phyloP scores from a whole-genome alignment of 2,113 vertebrate genomes.

The Phaethon lepturus region DNA sequence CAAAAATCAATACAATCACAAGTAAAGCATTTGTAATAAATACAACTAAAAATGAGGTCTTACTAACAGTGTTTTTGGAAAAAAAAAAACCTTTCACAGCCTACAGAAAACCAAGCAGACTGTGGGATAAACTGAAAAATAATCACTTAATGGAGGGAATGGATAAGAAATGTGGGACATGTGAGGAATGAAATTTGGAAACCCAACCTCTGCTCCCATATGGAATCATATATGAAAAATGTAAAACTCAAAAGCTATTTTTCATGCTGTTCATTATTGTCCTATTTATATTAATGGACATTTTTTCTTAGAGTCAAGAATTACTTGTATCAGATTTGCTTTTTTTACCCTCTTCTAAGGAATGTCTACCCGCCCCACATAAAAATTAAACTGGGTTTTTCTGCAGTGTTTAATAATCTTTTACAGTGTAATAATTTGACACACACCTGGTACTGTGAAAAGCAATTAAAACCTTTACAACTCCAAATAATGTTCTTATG shows the following conservation, averaged over 20 bases:
- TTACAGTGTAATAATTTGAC: not conserved
- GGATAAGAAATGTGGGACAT: not conserved
- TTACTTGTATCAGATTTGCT: not conserved
- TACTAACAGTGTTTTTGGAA: not conserved
- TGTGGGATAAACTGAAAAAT: not conserved
- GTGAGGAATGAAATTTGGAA: not conserved
- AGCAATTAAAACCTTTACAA: slow-evolving; percentile 12
- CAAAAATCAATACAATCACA: not conserved
- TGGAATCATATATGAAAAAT: not conserved
- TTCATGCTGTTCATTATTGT: not conserved
- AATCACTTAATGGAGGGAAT: not conserved
- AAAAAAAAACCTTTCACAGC: not conserved
- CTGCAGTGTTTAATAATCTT: not conserved
- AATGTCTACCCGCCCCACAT: not conserved
- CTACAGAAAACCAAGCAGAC: not conserved
- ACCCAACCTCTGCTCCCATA: not conserved
- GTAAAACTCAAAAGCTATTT: not conserved
- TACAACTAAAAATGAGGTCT: not conserved
- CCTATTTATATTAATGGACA: not conserved
- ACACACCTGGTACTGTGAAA: not conserved
- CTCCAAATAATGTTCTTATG: not conserved
- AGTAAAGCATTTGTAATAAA: not conserved
- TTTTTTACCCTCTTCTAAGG: not conserved
- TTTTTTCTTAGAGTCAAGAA: not conserved
- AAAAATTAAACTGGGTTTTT: not conserved